phyloP scores from a whole-genome alignment of 1,140 invertebrate species.

The Periplaneta americana region DNA sequence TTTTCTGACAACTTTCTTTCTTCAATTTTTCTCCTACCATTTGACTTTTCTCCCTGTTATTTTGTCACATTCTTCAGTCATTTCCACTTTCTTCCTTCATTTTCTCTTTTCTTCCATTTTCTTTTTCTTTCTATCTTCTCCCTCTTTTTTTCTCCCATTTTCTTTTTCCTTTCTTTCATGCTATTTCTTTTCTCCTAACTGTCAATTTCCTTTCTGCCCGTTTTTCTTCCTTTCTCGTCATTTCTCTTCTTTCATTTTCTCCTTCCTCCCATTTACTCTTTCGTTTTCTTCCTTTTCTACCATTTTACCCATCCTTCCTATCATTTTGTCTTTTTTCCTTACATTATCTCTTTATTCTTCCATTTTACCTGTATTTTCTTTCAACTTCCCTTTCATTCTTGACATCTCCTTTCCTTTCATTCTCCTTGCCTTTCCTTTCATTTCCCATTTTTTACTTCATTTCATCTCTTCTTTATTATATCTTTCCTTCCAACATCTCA shows the following conservation, averaged over 20 bases:
- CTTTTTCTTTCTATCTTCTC: not conserved
- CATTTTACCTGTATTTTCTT: not conserved
- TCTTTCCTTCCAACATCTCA: not conserved
- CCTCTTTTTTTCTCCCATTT: not conserved
- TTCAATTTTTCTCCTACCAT: not conserved
- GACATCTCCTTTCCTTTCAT: not conserved
- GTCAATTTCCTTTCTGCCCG: not conserved
- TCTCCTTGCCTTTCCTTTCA: not conserved
- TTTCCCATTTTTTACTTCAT: not conserved
- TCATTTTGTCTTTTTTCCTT: not conserved
- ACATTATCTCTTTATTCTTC: not conserved
- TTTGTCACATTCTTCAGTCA: not conserved
- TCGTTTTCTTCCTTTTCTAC: not conserved
- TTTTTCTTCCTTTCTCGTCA: not conserved
- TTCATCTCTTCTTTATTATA: not conserved
- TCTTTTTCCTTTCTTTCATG: not conserved
- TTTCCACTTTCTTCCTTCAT: not conserved
- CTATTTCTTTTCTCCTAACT: not conserved
- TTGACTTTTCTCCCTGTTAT: not conserved
- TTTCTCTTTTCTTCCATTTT: not conserved
- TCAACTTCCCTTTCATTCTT: not conserved
- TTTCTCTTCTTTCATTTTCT: not conserved
- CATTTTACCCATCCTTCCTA: not conserved
- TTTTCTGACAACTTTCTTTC: not conserved
- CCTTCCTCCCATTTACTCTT: not conserved